phyloP scores from a whole-genome alignment of 2,797 vertebrate genomes.

The Otolemur crassicaudatus region DNA sequence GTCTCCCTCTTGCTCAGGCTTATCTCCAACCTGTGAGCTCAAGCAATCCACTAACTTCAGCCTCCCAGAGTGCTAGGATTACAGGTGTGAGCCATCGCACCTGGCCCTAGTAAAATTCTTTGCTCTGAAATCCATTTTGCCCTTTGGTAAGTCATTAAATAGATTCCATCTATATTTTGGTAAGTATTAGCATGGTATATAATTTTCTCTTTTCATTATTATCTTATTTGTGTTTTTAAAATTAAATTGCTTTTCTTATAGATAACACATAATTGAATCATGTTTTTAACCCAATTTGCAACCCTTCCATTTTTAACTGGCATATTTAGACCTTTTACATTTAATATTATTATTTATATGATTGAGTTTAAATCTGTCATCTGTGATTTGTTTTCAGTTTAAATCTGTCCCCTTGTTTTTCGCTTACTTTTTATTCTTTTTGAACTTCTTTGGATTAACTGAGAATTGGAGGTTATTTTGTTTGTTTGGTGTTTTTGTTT shows the following conservation, averaged over 20 bases:
- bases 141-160: not conserved
- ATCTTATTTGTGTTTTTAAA: not conserved
- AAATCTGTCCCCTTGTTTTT: not conserved
- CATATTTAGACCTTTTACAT: not conserved
- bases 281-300: not conserved
- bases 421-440: not conserved
- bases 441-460: not conserved
- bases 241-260: not conserved
- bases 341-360: not conserved
- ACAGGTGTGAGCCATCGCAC: no score
- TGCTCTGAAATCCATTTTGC: not conserved
- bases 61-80: no score
- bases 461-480: not conserved
- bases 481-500: no score
- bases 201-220: not conserved
- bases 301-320: slow-evolving; percentile 1
- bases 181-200: not conserved
- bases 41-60: no score
- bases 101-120: not conserved
- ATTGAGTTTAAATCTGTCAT: not conserved
- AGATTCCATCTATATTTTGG: not conserved
- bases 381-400: not conserved
- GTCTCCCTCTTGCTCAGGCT: no score
- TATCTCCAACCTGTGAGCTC: no score
- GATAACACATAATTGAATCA: not conserved